Conservation (phyloP, 2,888 invertebrate genomes). For the Myopa tessellatipennis region DNA sequence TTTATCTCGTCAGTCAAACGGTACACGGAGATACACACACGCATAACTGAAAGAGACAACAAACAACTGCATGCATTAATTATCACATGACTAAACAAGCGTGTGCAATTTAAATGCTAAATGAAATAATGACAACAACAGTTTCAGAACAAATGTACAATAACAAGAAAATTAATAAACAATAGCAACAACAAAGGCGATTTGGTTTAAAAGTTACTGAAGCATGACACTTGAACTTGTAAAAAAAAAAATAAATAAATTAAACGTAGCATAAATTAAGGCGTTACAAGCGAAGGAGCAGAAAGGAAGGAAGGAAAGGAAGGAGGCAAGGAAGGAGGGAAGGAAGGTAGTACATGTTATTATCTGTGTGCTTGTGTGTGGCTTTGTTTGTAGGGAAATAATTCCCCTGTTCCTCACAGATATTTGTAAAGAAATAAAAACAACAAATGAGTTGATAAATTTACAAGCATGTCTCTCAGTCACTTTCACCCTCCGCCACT, state of each 20-base stretch:
- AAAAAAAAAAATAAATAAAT: constrained; percentile 27
- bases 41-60: not conserved
- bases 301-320: not conserved
- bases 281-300: not conserved
- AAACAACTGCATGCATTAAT: constrained; percentile 22
- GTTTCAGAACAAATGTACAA: not conserved
- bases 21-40: not conserved
- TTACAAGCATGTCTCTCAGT: too few relatives aligned
- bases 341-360: not conserved
- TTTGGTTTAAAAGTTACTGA: constrained; percentile 25
- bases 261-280: constrained; percentile 24
- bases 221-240: constrained; percentile 13
- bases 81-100: constrained; percentile 33
- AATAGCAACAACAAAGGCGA: constrained; percentile 10
- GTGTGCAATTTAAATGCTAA: constrained; percentile 13
- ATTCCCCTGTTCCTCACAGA: too few relatives aligned
- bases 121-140: constrained; percentile 5
- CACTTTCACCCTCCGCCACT: too few relatives aligned
- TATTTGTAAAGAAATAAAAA: too few relatives aligned
- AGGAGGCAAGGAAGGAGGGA: not conserved
- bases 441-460: too few relatives aligned
- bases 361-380: not conserved
- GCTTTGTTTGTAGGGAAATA: too few relatives aligned
- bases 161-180: not conserved
- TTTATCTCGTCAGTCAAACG: not conserved